Conservation (phyloP, 2,888 invertebrate species). For the Thera britannica region DNA sequence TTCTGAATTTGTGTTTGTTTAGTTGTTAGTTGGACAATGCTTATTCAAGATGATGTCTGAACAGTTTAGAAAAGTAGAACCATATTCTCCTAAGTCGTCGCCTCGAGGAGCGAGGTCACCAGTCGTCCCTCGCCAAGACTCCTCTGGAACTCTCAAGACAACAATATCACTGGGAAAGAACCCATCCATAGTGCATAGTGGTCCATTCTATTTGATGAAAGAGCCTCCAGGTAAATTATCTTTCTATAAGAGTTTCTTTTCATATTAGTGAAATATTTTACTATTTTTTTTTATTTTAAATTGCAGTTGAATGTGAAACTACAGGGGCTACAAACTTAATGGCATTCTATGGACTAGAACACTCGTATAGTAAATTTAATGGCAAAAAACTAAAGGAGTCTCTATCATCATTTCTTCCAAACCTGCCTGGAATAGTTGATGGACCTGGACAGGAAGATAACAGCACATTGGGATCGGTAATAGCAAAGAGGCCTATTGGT, state of each 20-base stretch:
- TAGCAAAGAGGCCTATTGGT: conserved; percentile 97
- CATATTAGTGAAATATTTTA: neutral
- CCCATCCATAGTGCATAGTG: conserved; percentile 98
- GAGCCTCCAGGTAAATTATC: conserved; percentile 92
- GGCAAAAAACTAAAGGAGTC: conserved; percentile 98
- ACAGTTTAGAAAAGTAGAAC: conserved; percentile 96
- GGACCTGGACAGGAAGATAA: conserved; percentile 93
- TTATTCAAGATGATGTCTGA: conserved; percentile 95
- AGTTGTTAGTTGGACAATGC: conserved; percentile 76
- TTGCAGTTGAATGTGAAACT: conserved; percentile 93
- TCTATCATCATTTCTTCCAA: conserved; percentile 96
- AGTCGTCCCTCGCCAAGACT: conserved; percentile 97
- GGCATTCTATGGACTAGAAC: conserved; percentile 97
- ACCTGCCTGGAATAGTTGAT: conserved; percentile 97
- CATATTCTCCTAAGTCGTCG: conserved; percentile 97
- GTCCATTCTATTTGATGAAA: conserved; percentile 99
- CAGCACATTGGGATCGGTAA: conserved; percentile 96
- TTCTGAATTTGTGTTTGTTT: conserved; percentile 68
- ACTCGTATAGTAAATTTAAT: conserved; percentile 98
- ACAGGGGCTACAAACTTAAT: conserved; percentile 99
- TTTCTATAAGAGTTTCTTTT: neutral
- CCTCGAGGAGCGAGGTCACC: conserved; percentile 97
- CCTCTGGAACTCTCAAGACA: conserved; percentile 98
- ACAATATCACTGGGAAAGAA: conserved; percentile 98
- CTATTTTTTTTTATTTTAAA: conserved; percentile 32